These are phyloP conservation scores for Abramis brama DNA, from an alignment of 2,113 vertebrate genomes.

Conservation along the genomic window DNA sequence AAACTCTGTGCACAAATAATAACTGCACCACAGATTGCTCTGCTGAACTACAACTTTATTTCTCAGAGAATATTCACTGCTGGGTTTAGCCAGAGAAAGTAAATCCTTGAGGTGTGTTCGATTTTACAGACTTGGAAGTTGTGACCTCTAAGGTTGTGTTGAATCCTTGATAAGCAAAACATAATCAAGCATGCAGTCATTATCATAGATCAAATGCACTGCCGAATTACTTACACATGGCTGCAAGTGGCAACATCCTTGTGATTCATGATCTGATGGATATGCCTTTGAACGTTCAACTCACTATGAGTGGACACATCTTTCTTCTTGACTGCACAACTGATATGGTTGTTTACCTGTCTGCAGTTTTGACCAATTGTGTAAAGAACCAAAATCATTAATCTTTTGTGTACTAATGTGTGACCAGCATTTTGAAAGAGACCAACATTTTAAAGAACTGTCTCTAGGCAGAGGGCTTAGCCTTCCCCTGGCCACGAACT, in stretches of 20 bases:
- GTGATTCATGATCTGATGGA: conserved; percentile 56
- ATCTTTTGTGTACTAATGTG: conserved; percentile 19
- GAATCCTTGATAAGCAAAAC: conserved; percentile 63
- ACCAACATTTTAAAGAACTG: background rate
- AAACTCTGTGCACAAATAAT: conserved; percentile 22
- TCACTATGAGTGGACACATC: conserved; percentile 37
- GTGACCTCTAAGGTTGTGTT: conserved; percentile 50
- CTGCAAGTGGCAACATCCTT: conserved; percentile 55
- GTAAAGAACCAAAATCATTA: conserved; percentile 12
- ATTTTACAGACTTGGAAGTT: conserved; percentile 58
- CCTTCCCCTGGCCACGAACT: no score
- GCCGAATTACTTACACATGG: conserved; percentile 52
- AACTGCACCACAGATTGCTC: background rate
- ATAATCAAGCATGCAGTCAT: conserved; percentile 65
- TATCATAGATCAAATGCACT: conserved; percentile 66
- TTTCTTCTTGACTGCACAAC: conserved; percentile 36
- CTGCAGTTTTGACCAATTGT: conserved; percentile 32
- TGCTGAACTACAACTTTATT: background rate
- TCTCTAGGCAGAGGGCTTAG: background rate
- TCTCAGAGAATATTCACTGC: background rate
- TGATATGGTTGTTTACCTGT: conserved; percentile 45
- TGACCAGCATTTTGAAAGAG: conserved; percentile 1
- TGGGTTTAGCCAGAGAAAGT: background rate
- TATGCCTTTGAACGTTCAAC: conserved; percentile 55
- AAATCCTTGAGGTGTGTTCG: conserved; percentile 35